phyloP scores from a whole-genome alignment of 2,888 invertebrate genomes.

The Aleiodes leptofemur region DNA sequence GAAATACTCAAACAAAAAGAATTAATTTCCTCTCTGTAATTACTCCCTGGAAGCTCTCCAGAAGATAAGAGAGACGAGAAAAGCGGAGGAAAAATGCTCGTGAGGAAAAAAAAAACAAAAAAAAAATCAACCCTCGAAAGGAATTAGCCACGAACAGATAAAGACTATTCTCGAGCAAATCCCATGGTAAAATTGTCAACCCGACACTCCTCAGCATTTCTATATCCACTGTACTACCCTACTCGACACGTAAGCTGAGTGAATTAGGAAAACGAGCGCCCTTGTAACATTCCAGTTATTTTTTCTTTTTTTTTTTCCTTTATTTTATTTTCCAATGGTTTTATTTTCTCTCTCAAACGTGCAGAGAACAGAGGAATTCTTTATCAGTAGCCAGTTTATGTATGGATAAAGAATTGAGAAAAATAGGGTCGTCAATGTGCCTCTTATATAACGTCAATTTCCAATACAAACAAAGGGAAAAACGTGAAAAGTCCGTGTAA shows the following conservation, averaged over 20 bases:
- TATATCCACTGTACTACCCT: conserved; percentile 7
- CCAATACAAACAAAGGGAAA: not conserved
- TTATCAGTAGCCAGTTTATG: not conserved
- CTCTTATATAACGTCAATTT: conserved; percentile 9
- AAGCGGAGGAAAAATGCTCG: not conserved
- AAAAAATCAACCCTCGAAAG: not conserved
- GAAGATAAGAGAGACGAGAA: conserved; percentile 1
- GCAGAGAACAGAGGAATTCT: conserved; percentile 6
- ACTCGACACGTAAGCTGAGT: conserved; percentile 26
- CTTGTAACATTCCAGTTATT: not conserved
- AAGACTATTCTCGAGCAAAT: conserved; percentile 9
- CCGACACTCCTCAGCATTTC: not conserved
- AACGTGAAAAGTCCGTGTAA: not conserved
- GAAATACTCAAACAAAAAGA: not conserved
- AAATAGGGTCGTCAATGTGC: not conserved
- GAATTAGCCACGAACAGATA: conserved; percentile 3
- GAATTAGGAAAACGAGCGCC: conserved; percentile 16
- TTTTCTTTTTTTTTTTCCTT: not conserved
- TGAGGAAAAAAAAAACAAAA: conserved; percentile 15
- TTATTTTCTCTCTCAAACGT: not conserved
- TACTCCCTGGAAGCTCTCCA: not conserved
- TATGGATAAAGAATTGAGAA: not conserved
- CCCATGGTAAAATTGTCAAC: conserved; percentile 18
- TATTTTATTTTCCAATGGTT: not conserved
- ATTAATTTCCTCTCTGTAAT: not conserved